Evolutionary conservation across 1,140 invertebrate species (phyloP), one percentile per base, ranked within the genome.

Genomic region (Episyrphus balteatus): DNA sequence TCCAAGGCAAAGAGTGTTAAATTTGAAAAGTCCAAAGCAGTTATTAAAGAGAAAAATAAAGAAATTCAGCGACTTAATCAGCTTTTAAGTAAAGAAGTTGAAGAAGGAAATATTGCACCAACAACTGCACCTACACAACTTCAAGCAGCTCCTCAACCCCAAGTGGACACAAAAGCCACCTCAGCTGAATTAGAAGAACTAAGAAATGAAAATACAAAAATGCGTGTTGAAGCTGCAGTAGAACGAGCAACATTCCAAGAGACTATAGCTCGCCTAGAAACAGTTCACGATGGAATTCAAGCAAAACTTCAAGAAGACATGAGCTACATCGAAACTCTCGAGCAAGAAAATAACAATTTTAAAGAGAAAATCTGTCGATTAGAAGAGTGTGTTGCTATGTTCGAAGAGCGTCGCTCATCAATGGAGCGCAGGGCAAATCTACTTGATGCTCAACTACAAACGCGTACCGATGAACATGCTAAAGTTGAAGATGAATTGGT

Each of bases 231-330:
- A 53, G 55, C 58, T 37, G 53, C 52, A 13, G 43, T 17, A 9
- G 62, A 67, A 43, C 61, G 62, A 42, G 45, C 42, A 0, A 53
- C 43, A 37, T 66, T 66, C 31, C 55, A 62, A 43, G 33, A 54
- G 42, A 59, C 55, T 15, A 58, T 57, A 3, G 45, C 17, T 0
- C 54, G 57, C 0, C 47, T 66, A 10, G 64, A 66, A 36, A 62
- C 64, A 0, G 30, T 66, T 8, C 55, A 64, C 50, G 59, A 60
- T 19, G 63, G 58, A 62, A 73, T 61, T 69, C 58, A 81, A 44
- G 77, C 77, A 5, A 86, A 84, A 65, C 58, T 86, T 17, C 79
- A 84, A 58, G 81, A 86, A 62, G 66, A 80, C 42, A 80, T 85
- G 54, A 72, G 81, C 10, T 81, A 82, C 51, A 80, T 85, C 38